phyloP scores from a whole-genome alignment of 2,113 vertebrate genomes.

The Hemibates koningsi region DNA sequence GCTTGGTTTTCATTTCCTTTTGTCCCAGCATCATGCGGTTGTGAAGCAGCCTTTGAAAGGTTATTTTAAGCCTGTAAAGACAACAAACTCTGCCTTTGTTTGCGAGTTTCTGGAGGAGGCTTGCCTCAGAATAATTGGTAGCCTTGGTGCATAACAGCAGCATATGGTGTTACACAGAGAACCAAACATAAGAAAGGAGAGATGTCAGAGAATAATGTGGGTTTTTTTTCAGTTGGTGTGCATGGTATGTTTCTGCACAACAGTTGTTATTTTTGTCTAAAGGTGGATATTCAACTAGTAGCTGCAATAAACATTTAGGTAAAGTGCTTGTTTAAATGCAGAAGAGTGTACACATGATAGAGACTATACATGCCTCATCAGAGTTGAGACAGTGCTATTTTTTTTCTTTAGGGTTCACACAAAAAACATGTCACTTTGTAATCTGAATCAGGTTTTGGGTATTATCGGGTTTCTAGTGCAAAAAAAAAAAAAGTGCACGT shows the following conservation, averaged over 20 bases:
- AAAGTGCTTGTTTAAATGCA: background rate
- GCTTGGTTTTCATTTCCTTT: slow-evolving; percentile 9
- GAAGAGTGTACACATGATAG: background rate
- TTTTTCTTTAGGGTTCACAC: background rate
- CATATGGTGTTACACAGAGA: background rate
- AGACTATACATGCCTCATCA: background rate
- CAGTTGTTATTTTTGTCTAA: background rate
- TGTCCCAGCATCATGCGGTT: background rate
- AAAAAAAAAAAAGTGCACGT: background rate
- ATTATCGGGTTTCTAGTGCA: background rate
- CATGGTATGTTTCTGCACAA: background rate
- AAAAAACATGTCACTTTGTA: background rate
- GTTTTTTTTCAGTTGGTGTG: background rate
- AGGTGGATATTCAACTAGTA: background rate
- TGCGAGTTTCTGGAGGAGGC: slow-evolving; percentile 10
- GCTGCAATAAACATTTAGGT: background rate
- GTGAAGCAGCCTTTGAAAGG: slow-evolving; percentile 16
- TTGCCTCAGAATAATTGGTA: slow-evolving; percentile 30
- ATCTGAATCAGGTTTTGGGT: background rate
- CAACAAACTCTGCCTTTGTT: slow-evolving; percentile 45
- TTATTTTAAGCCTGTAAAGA: slow-evolving; percentile 34
- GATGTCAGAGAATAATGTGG: background rate
- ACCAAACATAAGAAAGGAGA: background rate
- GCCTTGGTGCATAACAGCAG: background rate
- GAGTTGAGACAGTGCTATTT: background rate